phyloP scores from a whole-genome alignment of 2,888 invertebrate genomes.

The Scrobipalpa costella region DNA sequence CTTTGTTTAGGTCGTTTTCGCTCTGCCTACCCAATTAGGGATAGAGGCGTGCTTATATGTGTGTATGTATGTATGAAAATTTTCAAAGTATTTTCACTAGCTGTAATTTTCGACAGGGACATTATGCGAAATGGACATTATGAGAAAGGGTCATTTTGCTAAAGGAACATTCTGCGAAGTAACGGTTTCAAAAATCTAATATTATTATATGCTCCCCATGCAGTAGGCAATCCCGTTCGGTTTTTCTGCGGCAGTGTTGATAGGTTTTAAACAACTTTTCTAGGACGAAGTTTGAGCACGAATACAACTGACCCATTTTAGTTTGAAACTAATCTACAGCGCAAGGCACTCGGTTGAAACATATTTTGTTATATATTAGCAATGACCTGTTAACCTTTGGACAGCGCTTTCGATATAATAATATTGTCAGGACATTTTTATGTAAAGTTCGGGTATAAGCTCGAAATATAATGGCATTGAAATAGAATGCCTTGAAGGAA shows the following conservation, averaged over 20 bases:
- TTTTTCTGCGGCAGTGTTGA: conserved; percentile 30
- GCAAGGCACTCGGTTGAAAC: background rate
- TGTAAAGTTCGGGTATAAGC: too few species aligned
- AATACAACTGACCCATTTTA: conserved; percentile 44
- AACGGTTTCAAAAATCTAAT: conserved; percentile 2
- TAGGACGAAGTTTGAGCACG: conserved; percentile 38
- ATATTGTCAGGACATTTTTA: background rate
- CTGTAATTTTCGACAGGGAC: too few species aligned
- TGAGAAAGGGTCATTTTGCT: too few species aligned
- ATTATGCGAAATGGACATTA: too few species aligned
- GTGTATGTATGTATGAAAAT: too few species aligned
- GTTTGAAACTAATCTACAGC: conserved; percentile 21
- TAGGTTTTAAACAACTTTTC: conserved; percentile 39
- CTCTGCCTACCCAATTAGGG: too few species aligned
- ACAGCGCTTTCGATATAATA: background rate
- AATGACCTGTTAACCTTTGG: background rate
- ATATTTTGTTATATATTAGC: conserved; percentile 16
- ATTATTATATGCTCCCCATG: background rate
- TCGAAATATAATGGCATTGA: too few species aligned
- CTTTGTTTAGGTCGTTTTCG: too few species aligned
- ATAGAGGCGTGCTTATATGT: too few species aligned
- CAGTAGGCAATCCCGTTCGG: background rate
- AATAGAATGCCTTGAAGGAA: too few species aligned
- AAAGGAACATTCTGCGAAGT: too few species aligned
- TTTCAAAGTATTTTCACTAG: too few species aligned